Evolutionary conservation across 2,888 invertebrate species (phyloP).

Genomic region (Pharmacophagus antenor): DNA sequence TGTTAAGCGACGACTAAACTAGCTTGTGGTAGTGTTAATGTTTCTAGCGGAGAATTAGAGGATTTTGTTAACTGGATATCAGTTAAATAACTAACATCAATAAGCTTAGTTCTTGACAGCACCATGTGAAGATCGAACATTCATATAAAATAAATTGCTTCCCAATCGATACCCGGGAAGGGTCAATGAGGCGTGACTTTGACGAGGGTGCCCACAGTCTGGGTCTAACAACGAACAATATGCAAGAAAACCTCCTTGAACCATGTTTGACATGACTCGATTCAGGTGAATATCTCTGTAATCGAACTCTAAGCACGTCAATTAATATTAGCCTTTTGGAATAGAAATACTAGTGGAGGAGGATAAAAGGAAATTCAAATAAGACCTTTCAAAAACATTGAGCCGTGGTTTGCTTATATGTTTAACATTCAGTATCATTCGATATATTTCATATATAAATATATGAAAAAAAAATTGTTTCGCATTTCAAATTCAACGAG

Average conservation of each 20-base stretch:
- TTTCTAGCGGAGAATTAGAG: not conserved
- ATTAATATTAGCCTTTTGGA: slow-evolving; percentile 23
- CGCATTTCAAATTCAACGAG: too few species aligned
- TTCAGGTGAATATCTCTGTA: slow-evolving; percentile 55
- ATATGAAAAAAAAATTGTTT: too few species aligned
- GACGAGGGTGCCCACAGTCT: slow-evolving; percentile 63
- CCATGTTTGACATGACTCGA: slow-evolving; percentile 65
- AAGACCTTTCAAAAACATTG: not conserved
- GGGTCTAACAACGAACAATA: slow-evolving; percentile 54
- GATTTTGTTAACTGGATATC: slow-evolving; percentile 28
- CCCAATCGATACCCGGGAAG: slow-evolving; percentile 67
- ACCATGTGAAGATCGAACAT: slow-evolving; percentile 64
- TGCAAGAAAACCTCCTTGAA: slow-evolving; percentile 63
- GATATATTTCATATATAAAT: too few species aligned
- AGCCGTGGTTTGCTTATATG: not conserved
- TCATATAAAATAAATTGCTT: slow-evolving; percentile 78
- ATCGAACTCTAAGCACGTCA: slow-evolving; percentile 34
- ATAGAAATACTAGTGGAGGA: not conserved
- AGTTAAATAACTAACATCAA: slow-evolving; percentile 47
- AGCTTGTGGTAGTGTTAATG: not conserved
- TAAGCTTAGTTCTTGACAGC: slow-evolving; percentile 63
- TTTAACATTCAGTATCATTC: too few species aligned
- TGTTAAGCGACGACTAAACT: slow-evolving; percentile 2
- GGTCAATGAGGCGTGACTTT: slow-evolving; percentile 77
- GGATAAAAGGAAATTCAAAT: not conserved